phyloP scores from a whole-genome alignment of 1,140 invertebrate genomes.

The Aradophagus sp. region DNA sequence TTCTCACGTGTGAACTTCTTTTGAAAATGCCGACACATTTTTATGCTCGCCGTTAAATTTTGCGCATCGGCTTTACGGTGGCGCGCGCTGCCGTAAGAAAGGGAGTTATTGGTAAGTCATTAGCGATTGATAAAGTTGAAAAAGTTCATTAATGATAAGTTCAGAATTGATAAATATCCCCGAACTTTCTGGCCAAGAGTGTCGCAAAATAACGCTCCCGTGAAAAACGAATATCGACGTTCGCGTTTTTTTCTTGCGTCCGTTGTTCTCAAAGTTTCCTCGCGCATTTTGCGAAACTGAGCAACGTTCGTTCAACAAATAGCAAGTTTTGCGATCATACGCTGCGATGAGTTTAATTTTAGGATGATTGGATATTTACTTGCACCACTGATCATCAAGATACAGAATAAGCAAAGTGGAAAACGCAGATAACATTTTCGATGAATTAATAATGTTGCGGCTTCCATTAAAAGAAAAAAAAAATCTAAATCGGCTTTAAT shows the following conservation, averaged over 20 bases:
- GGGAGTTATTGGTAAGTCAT: conserved; percentile 48
- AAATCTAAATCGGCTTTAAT: too few relatives aligned
- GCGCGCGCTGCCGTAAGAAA: background rate
- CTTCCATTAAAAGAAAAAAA: background rate
- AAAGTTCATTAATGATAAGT: conserved; percentile 35
- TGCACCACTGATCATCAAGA: conserved; percentile 3
- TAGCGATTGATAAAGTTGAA: conserved; percentile 42
- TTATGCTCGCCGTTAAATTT: conserved; percentile 34
- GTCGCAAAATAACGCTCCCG: background rate
- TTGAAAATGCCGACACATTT: conserved; percentile 32
- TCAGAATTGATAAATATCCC: conserved; percentile 35
- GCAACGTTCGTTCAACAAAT: background rate
- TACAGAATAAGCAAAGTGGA: background rate
- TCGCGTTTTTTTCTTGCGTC: too few relatives aligned
- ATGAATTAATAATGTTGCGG: background rate
- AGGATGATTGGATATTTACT: conserved; percentile 10
- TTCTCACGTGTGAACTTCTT: conserved; percentile 29
- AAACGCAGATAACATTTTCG: background rate
- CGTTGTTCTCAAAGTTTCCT: too few relatives aligned
- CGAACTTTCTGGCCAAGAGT: too few relatives aligned
- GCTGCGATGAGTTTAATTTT: too few relatives aligned
- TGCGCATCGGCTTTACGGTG: conserved; percentile 13
- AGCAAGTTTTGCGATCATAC: too few relatives aligned
- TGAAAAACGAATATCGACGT: conserved; percentile 14
- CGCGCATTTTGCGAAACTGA: background rate